Base-by-base conservation (phyloP, 2,888 invertebrate genomes). In the Sphecodes monilicornis region DNA sequence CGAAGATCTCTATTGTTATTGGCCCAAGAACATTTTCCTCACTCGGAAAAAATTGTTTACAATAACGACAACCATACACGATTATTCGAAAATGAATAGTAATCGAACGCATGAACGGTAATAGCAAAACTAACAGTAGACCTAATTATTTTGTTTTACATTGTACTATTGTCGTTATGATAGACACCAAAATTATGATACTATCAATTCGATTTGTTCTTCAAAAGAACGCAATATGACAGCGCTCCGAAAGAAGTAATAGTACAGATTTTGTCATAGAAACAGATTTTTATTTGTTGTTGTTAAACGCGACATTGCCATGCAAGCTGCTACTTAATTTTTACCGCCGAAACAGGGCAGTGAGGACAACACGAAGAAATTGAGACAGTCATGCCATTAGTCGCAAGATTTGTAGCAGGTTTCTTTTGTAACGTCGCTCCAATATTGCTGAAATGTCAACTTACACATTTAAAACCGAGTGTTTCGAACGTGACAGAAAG, bases 271-370 rank as follows among this genome's bases (percentile, higher is more conserved):
- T 50, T 41, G 68, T 82, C 41, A n/a, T 73, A 69, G 60, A 69
- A 82, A 68, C 72, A 71, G 74, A 66, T 66, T 60, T 82, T 83
- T 83, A 77, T 83, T 84, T 71, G 22, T 54, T 83, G 50, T 29
- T 64, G 13, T 72, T 70, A 29, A 50, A 80, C 36, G 71, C 39
- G 75, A 54, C 46, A 54, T 64, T 70, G 70, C 50, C 80, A 36
- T 69, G 43, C 60, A 57, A 82, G 41, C 18, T 32, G 54, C 54
- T 74, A 73, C 41, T 77, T 76, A 22, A 84, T 32, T 46, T n/a
- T 74, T 46, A 18, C 26, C 50, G 10, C 60, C 39, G 22, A 32
- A 74, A 74, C 22, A 60, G 50, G 83, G 76, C 82, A 77, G 82
- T 60, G 60, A n/a, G 46, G 73, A 73, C 64, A 68, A 73, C 57